Evolutionary conservation across 2,113 vertebrate genomes (phyloP).

Genomic region (Salvelinus namaycush): DNA sequence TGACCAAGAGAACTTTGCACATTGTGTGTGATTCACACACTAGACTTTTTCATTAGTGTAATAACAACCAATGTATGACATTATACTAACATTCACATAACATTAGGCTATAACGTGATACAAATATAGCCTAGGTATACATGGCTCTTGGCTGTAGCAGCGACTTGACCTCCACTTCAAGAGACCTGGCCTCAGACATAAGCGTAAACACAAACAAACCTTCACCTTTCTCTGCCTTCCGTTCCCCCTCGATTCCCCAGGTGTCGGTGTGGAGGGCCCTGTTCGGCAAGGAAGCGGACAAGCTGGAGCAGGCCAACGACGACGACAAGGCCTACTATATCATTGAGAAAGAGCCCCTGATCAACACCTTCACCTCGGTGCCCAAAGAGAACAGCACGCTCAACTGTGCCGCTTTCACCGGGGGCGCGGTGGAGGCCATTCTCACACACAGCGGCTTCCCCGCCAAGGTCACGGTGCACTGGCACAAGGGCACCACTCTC

Average conservation of each 20-base stretch:
- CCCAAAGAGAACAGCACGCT: constrained; percentile 93
- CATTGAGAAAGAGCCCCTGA: constrained; percentile 90
- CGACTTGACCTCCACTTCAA: too few species aligned
- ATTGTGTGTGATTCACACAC: background rate
- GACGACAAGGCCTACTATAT: constrained; percentile 93
- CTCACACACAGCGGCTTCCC: constrained; percentile 89
- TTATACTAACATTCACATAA: too few species aligned
- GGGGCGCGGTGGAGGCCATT: constrained; percentile 87
- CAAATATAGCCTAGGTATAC: too few species aligned
- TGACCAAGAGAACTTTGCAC: background rate
- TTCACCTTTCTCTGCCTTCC: background rate
- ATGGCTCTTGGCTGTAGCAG: too few species aligned
- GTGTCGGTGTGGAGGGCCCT: constrained; percentile 86
- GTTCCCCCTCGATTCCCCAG: constrained; percentile 44
- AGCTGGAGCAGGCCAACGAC: constrained; percentile 94
- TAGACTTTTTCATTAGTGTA: too few species aligned
- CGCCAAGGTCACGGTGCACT: constrained; percentile 89
- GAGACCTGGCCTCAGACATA: background rate
- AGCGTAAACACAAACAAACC: background rate
- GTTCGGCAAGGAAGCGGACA: constrained; percentile 92
- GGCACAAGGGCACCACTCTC: constrained; percentile 95
- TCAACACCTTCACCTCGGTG: constrained; percentile 91
- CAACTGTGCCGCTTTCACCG: constrained; percentile 93
- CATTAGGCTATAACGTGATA: too few species aligned
- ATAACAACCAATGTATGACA: too few species aligned